Evolutionary conservation across 2,113 vertebrate genomes (phyloP), one percentile per base, ranked within the genome.

Genomic region (Ophiodon elongatus): DNA sequence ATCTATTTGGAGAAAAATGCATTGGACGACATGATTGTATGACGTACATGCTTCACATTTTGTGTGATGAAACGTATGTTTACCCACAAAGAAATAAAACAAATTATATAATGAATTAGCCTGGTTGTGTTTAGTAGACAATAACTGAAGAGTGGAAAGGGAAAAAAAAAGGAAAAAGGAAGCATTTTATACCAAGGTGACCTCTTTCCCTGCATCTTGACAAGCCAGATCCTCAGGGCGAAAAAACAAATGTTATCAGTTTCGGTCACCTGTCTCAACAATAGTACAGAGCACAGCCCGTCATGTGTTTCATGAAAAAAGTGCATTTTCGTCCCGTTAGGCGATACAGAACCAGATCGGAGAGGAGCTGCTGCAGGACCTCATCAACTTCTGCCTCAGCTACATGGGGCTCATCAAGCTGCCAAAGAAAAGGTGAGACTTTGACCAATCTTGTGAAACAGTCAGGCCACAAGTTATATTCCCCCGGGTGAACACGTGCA

Each of bases 331-430:
- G 45, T 27, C 10, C 10, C 4, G 3, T 33, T 81, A 99, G 98
- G 97, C 98, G 60, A 99, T 99, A 89, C 98, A 99, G 92, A 97
- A 97, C 92, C 97, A 98, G 39, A 66, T 99, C 0, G 98, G 98
- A 0, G 98, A 99, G 82, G 98, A 99, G 82, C 94, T 99, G 64
- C 96, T 99, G 57, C 98, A 99, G 94, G 98, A 99, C 33, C 93
- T 99, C n/a, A 99, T 99, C 91, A 99, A 99, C 90, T 99, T 98
- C 95, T 99, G 98, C 79, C 97, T 99, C 85, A 96, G 94, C 84
- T 99, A 99, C 94, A 99, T 99, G 96, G 97, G 98, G 0, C 94
- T 98, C 83, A 96, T 99, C 88, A 98, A 98, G 69, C 96, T 99
- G 79, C 98, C 98, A 79, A 99, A 98, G 93, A 99, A 99, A 94